phyloP scores from a whole-genome alignment of 2,113 vertebrate species.

The Notothenia coriiceps region DNA sequence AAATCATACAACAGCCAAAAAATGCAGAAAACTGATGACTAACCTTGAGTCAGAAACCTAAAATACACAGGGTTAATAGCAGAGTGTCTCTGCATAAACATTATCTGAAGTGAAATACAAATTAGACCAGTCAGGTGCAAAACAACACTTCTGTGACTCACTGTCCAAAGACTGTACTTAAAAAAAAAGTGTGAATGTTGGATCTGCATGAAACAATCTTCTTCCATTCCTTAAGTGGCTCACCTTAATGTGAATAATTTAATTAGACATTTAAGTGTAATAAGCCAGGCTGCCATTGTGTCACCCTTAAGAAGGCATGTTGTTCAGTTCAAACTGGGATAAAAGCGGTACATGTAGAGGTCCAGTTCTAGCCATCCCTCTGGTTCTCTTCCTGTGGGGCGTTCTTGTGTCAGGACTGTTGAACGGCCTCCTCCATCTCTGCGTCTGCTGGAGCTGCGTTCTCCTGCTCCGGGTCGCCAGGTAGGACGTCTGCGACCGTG shows the following conservation, averaged over 20 bases:
- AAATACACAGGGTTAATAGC: constrained; percentile 11
- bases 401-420: constrained; percentile 52
- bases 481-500: constrained; percentile 77
- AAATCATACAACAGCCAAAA: constrained; percentile 14
- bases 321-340: constrained; percentile 15
- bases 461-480: constrained; percentile 83
- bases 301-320: not conserved
- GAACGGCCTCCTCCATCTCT: constrained; percentile 66
- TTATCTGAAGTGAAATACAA: constrained; percentile 23
- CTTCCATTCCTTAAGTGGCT: not conserved
- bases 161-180: not conserved
- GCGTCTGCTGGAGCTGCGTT: constrained; percentile 53
- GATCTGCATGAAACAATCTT: not conserved
- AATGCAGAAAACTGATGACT: not conserved
- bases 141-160: constrained; percentile 9
- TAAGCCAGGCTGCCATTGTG: not conserved
- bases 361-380: constrained; percentile 6
- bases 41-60: constrained; percentile 12
- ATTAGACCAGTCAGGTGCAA: constrained; percentile 5
- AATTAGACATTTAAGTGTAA: constrained; percentile 11
- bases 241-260: not conserved
- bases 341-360: not conserved
- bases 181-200: no score
- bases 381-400: not conserved
- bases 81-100: constrained; percentile 10